Conservation (phyloP, 37 sponge, comb jelly and placozoan genomes). For the Tethya wilhelma region DNA sequence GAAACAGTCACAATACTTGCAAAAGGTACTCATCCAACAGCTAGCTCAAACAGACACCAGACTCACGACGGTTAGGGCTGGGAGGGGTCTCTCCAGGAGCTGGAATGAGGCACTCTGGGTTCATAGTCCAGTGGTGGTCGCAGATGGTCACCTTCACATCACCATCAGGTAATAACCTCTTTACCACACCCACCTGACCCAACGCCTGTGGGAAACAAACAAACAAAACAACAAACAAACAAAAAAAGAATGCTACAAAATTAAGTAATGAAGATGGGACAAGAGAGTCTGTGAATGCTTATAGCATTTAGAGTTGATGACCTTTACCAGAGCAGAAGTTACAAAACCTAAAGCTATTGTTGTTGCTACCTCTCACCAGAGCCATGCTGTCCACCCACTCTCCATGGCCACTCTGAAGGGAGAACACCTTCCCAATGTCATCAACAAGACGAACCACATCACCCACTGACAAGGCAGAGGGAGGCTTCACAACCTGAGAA, state of each 20-base stretch:
- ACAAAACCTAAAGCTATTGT: not conserved
- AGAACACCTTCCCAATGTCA: constrained; percentile 67
- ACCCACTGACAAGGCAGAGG: constrained; percentile 42
- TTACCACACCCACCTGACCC: constrained; percentile 74
- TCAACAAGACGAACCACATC: constrained; percentile 80
- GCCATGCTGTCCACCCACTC: constrained; percentile 94
- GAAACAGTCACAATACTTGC: not conserved
- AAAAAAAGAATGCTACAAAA: not conserved
- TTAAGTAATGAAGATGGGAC: not conserved
- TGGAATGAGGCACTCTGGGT: constrained; percentile 58
- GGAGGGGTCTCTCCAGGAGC: constrained; percentile 57
- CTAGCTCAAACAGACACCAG: no score
- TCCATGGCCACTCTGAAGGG: constrained; percentile 88
- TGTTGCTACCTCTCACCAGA: constrained; percentile 48
- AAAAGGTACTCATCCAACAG: not conserved
- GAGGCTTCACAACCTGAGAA: not conserved
- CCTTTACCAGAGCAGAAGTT: no score
- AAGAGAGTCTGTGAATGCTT: no score
- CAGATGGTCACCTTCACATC: constrained; percentile 65
- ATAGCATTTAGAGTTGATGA: no score
- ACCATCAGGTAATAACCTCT: constrained; percentile 37
- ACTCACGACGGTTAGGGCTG: no score
- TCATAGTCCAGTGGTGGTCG: constrained; percentile 68
- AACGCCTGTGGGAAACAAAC: constrained; percentile 55
- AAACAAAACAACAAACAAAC: not conserved